Evolutionary conservation across 2,888 invertebrate species (phyloP), one percentile per base, ranked within the genome.

Genomic region (Diabrotica balteata): DNA sequence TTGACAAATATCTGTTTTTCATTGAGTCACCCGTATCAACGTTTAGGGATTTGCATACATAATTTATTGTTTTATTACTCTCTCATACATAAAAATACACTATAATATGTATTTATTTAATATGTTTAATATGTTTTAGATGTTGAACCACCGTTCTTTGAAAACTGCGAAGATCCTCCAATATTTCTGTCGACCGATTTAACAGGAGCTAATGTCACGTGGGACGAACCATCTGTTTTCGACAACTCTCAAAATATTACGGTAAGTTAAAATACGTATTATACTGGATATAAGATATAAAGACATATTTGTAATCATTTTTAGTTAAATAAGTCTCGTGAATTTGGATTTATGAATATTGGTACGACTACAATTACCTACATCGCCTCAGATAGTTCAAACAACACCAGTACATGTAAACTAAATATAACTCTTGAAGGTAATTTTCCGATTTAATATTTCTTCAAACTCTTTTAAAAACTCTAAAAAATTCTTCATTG

Each of bases 341-440:
- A 82, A 11, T 85, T 85, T 64, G 86, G 87, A 4, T 78, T 79
- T 65, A 88, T 90, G 75, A 82, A 85, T 2, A 73, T 87, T 47
- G 91, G 91, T 0, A 84, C 81, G 22, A 89, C 89, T 2, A 76
- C 81, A 53, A 85, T 91, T 1, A 84, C 83, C 5, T 91, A 91
- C 74, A 86, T 82, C 6, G 90, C 88, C 0, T 84, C 79, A 10
- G 91, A 91, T 78, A 77, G 81, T 11, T 87, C 85, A 32, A 86
- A 87, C 57, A 91, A 91, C 77, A 84, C 82, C 11, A 88, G 86
- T 58, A 84, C 81, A 10, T 91, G 91, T 76, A 76, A 83, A 22
- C 83, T 91, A 53, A 88, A 87, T 75, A 85, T 91, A 60, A 87
- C 86, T 9, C 86, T 91, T 2, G 86, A 88, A 84, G 87, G 89